Base-by-base conservation (phyloP, 2,888 invertebrate species). In the Unio delphinus region DNA sequence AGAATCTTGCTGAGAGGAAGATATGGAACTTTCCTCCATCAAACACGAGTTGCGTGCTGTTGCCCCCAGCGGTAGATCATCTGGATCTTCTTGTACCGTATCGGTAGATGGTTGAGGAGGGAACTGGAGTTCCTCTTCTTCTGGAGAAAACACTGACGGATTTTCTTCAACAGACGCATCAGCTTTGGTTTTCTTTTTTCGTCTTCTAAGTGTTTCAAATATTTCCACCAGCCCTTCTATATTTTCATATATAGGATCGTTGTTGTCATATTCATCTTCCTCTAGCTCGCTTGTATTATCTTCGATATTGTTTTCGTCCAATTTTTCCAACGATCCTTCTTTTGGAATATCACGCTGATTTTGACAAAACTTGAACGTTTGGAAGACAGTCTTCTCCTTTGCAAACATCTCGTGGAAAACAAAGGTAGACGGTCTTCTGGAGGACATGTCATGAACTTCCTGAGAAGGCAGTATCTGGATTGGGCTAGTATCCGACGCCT, bases 181-280 rank as follows among this genome's bases (percentile, higher is more conserved):
- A 11, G 55, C 58, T 20, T 28, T 45, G 2, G 61, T n/a, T 60
- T 65, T 61, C 3, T 20, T 55, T 65, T 70, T 58, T 23, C 23
- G 23, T 11, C 62, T 34, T 11, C 18, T 57, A 28, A 57, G 45
- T 20, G 68, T 67, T 34, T 65, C 55, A 7, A 69, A 64, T 20
- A 72, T 34, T 64, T 78, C 73, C 70, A 75, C 72, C 23, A 78
- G 58, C 8, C 73, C 70, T 63, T 70, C 61, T 23, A 78, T 76
- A 56, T 80, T 80, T 72, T 80, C 74, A 67, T 80, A 80, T n/a
- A 75, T 61, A 7, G 76, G 76, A 59, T 66, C 70, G 15, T 57
- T 64, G 20, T 72, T 67, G 0, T 68, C 67, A 15, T 54, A 55
- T 11, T 45, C 62, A 20, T n/a, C 55, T 55, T 71, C 71, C 18